These are phyloP conservation scores for Nasonia longicornis DNA, from an alignment of 1,140 invertebrate genomes.

Conservation along the genomic window DNA sequence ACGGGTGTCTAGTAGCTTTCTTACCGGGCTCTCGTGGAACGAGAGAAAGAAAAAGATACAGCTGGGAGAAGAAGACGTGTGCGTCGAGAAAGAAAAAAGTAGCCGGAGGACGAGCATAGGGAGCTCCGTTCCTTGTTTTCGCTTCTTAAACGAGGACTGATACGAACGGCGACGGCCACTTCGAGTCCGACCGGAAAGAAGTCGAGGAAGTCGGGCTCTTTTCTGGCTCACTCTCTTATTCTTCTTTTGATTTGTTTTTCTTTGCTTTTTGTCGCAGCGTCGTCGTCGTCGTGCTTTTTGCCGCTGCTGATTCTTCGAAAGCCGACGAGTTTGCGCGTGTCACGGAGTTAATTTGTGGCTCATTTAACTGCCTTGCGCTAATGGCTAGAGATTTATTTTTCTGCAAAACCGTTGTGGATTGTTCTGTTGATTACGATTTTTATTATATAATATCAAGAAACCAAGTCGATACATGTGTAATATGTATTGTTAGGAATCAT, in stretches of 20 bases:
- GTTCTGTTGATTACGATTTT: background rate
- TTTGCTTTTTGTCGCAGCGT: background rate
- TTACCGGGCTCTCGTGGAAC: background rate
- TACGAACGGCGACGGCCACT: slow-evolving; percentile 29
- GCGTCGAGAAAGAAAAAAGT: slow-evolving; percentile 7
- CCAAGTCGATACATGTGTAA: too few species aligned
- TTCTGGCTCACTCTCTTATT: background rate
- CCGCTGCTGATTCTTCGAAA: slow-evolving; percentile 25
- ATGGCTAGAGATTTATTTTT: background rate
- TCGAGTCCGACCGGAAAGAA: slow-evolving; percentile 35
- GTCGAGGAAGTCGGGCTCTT: slow-evolving; percentile 23
- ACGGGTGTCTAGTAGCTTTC: slow-evolving; percentile 1
- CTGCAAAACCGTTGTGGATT: background rate
- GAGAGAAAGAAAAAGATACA: slow-evolving; percentile 18
- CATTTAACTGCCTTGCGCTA: slow-evolving; percentile 17
- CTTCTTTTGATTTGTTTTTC: background rate
- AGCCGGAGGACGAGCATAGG: background rate
- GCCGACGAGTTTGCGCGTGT: slow-evolving; percentile 7
- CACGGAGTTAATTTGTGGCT: slow-evolving; percentile 35
- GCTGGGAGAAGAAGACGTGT: slow-evolving; percentile 6
- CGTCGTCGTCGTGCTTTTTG: background rate
- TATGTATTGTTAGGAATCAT: too few species aligned
- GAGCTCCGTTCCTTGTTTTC: slow-evolving; percentile 40
- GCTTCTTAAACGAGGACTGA: slow-evolving; percentile 42
- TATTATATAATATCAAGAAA: too few species aligned